Conservation (phyloP, 2,113 vertebrate genomes). For the Aviceda subcristata region DNA sequence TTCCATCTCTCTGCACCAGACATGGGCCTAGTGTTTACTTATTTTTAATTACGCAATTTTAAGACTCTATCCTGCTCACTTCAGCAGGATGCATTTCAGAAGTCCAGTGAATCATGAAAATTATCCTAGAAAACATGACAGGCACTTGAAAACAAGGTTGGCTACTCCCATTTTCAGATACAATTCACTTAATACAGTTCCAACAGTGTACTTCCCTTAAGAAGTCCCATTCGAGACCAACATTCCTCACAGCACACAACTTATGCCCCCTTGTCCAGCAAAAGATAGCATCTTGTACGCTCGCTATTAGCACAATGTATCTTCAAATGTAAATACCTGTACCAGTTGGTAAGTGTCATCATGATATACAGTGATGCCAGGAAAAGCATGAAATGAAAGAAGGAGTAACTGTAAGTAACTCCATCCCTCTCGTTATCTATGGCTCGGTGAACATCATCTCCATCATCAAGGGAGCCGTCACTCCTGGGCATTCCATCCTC, state of each 20-base stretch:
- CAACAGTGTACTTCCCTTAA: neutral
- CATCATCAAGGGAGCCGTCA: slow-evolving; percentile 83
- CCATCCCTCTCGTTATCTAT: slow-evolving; percentile 94
- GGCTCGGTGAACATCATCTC: slow-evolving; percentile 76
- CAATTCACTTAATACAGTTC: neutral
- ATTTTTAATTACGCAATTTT: neutral
- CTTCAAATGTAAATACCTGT: slow-evolving; percentile 80
- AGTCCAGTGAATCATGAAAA: neutral
- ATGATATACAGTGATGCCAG: slow-evolving; percentile 97
- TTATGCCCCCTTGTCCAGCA: neutral
- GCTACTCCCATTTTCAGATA: neutral
- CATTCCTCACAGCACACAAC: neutral
- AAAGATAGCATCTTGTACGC: neutral
- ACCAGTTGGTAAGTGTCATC: slow-evolving; percentile 99
- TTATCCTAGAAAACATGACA: neutral
- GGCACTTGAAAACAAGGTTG: neutral
- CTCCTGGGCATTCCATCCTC: slow-evolving; percentile 85
- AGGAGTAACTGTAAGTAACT: slow-evolving; percentile 97
- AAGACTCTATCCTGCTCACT: neutral
- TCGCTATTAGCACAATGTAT: neutral
- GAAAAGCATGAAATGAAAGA: slow-evolving; percentile 99
- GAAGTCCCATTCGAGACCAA: neutral
- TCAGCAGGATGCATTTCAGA: neutral
- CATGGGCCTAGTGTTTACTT: neutral
- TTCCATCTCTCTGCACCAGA: neutral